A percentile compares a stretch with the other conserved stretches of the same genome.
phyloP scores from a whole-genome alignment of 1,140 invertebrate species.

The Chrysoperla carnea region DNA sequence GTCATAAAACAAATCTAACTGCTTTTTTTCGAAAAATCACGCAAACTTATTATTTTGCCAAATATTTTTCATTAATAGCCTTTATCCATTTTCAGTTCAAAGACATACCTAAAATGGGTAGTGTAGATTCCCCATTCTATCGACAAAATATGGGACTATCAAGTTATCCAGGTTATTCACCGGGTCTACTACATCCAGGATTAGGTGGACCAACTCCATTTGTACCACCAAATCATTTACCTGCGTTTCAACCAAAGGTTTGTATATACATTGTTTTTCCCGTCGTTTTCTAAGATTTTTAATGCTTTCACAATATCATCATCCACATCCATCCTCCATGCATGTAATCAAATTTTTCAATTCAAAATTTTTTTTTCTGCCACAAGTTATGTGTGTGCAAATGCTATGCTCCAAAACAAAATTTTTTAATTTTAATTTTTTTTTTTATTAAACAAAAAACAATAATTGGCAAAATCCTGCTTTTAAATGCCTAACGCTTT shows the following conservation, averaged over 20 bases:
- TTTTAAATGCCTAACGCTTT: slow-evolving; percentile 16
- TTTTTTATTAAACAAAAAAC: too few species aligned
- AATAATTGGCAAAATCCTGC: background rate
- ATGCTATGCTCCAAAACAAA: too few species aligned
- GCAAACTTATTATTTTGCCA: too few species aligned
- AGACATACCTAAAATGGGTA: slow-evolving; percentile 69
- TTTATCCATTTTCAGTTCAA: slow-evolving; percentile 69
- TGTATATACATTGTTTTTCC: slow-evolving; percentile 12
- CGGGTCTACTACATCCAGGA: slow-evolving; percentile 59
- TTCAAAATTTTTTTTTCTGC: too few species aligned
- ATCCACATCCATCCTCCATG: too few species aligned
- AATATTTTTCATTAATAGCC: too few species aligned
- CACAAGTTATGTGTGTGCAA: too few species aligned
- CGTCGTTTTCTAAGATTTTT: background rate
- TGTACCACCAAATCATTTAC: slow-evolving; percentile 57
- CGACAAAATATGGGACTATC: slow-evolving; percentile 49
- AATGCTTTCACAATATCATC: too few species aligned
- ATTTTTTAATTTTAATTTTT: too few species aligned
- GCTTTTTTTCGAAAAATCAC: too few species aligned
- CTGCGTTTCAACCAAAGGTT: slow-evolving; percentile 83
- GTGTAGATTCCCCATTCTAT: slow-evolving; percentile 63
- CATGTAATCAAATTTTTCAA: too few species aligned
- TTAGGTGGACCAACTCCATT: slow-evolving; percentile 56
- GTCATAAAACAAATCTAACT: too few species aligned
- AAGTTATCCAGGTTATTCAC: slow-evolving; percentile 62